Conservation (phyloP, 1,140 invertebrate species). For the Drosophila subobscura region DNA sequence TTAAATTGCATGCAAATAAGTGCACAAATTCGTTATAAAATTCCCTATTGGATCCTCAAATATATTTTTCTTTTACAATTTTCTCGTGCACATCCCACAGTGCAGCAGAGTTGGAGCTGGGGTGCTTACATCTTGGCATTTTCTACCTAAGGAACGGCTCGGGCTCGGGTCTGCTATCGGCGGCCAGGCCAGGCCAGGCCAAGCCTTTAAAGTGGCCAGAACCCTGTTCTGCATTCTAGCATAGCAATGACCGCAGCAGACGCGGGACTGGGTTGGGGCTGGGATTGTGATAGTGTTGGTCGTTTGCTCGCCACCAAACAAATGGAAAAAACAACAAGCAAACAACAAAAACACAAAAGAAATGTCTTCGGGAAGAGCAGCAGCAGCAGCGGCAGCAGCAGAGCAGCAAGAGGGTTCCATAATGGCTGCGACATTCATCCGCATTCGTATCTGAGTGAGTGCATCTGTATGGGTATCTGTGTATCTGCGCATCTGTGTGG, state of each 20-base stretch:
- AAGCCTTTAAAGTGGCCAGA: slow-evolving; percentile 71
- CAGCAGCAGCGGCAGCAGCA: slow-evolving; percentile 24
- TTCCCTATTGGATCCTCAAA: too few relatives aligned
- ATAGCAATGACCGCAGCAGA: slow-evolving; percentile 79
- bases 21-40: too few relatives aligned
- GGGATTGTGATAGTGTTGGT: slow-evolving; percentile 54
- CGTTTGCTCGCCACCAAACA: neutral
- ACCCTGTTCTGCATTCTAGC: slow-evolving; percentile 65
- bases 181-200: slow-evolving; percentile 30
- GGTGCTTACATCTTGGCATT: slow-evolving; percentile 18
- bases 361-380: slow-evolving; percentile 51
- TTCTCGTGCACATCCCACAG: slow-evolving; percentile 12
- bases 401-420: slow-evolving; percentile 52
- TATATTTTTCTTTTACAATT: slow-evolving; percentile 2
- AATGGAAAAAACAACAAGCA: neutral
- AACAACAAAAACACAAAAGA: slow-evolving; percentile 51
- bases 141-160: slow-evolving; percentile 63
- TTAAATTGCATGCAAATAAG: too few relatives aligned
- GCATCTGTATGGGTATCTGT: slow-evolving; percentile 38
- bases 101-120: slow-evolving; percentile 18
- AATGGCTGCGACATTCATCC: slow-evolving; percentile 81
- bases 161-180: slow-evolving; percentile 36
- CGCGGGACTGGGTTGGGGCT: slow-evolving; percentile 53
- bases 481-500: slow-evolving; percentile 45
- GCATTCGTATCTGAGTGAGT: slow-evolving; percentile 71